Percentiles rank a stretch among this genome's conserved stretches.
phyloP scores from a whole-genome alignment of 2,113 vertebrate genomes.

The Scartelaos histophorus region DNA sequence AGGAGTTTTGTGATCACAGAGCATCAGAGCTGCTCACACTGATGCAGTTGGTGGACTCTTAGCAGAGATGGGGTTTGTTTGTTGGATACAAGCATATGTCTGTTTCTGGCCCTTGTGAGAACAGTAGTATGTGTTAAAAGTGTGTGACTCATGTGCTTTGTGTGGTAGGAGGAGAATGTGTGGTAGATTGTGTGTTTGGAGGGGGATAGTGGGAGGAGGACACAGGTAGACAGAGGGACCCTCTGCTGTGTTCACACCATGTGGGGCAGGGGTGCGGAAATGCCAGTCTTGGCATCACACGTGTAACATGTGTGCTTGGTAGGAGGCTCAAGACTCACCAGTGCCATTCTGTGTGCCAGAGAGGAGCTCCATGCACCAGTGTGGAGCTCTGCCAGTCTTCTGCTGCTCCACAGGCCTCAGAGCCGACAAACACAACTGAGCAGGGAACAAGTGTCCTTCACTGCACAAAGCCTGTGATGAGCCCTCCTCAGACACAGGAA shows the following conservation, averaged over 20 bases:
- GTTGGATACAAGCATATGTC: slow-evolving; percentile 30
- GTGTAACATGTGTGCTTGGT: slow-evolving; percentile 76
- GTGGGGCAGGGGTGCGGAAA: slow-evolving; percentile 77
- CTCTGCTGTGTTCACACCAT: slow-evolving; percentile 61
- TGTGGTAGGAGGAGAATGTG: slow-evolving; percentile 17
- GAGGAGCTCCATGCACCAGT: slow-evolving; percentile 59
- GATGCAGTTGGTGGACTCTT: slow-evolving; percentile 33
- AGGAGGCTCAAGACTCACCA: slow-evolving; percentile 57
- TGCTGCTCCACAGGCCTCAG: slow-evolving; percentile 50
- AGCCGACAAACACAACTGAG: slow-evolving; percentile 33
- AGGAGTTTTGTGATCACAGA: slow-evolving; percentile 64
- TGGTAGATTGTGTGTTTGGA: slow-evolving; percentile 21
- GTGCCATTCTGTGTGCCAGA: slow-evolving; percentile 57
- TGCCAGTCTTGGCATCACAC: slow-evolving; percentile 71
- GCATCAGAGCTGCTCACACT: slow-evolving; percentile 47
- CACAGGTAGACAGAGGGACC: slow-evolving; percentile 69
- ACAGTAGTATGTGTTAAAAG: slow-evolving; percentile 15
- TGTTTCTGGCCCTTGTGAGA: slow-evolving; percentile 11
- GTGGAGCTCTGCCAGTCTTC: slow-evolving; percentile 65
- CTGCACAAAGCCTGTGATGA: slow-evolving; percentile 12
- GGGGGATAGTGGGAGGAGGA: slow-evolving; percentile 15
- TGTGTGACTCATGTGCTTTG: slow-evolving; percentile 20
- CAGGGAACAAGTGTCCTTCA: slow-evolving; percentile 50
- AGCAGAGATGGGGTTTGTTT: slow-evolving; percentile 5
- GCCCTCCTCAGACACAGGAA: slow-evolving; percentile 11